phyloP scores from a whole-genome alignment of 2,797 vertebrate genomes.

The Crocidura indochinensis region DNA sequence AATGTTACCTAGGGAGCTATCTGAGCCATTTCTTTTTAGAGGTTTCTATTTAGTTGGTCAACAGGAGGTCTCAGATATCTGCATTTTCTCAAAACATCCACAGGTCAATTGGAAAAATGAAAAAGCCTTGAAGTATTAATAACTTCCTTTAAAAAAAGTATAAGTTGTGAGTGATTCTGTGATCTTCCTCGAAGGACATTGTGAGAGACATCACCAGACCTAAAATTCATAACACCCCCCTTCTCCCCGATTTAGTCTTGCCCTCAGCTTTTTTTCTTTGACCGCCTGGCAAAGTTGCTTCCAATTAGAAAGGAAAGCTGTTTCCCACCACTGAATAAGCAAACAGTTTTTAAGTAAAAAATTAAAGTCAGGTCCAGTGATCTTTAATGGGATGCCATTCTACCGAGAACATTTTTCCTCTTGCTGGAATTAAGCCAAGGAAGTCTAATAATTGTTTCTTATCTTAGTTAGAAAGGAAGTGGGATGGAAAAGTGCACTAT shows the following conservation, averaged over 20 bases:
- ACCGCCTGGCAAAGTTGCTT: background rate
- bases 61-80: background rate
- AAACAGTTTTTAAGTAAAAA: constrained; percentile 39
- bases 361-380: constrained; percentile 9
- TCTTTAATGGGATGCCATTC: constrained; percentile 33
- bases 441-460: background rate
- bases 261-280: background rate
- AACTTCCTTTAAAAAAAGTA: constrained; percentile 9
- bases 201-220: background rate
- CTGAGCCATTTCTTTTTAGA: background rate
- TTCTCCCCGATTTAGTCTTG: too few species aligned
- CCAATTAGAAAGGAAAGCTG: constrained; percentile 43
- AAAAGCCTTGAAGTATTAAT: background rate
- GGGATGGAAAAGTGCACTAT: background rate
- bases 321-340: constrained; percentile 1
- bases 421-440: background rate
- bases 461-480: background rate
- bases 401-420: constrained; percentile 14
- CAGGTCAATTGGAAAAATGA: background rate
- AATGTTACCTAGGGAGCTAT: background rate
- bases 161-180: background rate
- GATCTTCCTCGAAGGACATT: background rate
- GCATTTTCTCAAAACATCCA: background rate
- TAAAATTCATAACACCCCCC: background rate
- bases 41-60: background rate